Evolutionary conservation across 1,140 invertebrate genomes (phyloP), one percentile per base, ranked within the genome.

Genomic region (Drosophila kikkawai): DNA sequence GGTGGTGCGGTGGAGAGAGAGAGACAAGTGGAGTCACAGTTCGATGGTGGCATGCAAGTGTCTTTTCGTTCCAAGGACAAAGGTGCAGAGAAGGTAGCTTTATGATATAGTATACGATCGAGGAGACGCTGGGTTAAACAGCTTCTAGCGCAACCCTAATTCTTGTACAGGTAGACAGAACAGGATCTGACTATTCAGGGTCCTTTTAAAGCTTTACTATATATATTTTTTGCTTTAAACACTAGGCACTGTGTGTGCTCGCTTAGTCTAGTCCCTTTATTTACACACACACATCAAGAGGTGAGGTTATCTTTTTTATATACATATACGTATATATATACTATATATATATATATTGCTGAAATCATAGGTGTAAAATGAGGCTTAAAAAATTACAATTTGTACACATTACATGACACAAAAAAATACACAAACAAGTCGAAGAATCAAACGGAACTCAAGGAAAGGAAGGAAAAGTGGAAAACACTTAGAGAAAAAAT

Each of bases 361-460:
- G 74, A 22, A 84, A 78, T 60, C 19, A 86, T 67, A 78, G n/a
- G 48, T 32, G 65, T 44, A 13, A 77, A 82, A 60, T 63, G 17
- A 82, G 50, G 41, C 47, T 67, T 53, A 45, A 63, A 36, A 56
- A 75, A 36, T 45, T 57, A 78, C 63, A 84, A 77, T 61, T 78
- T 68, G 41, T 69, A 84, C 68, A 77, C 58, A 75, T 67, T 60
- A 79, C 59, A 73, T 53, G 65, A 64, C 76, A 82, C 76, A 82
- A 50, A 73, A 79, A 77, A 48, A 68, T 76, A 83, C 55, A 88
- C 68, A 83, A 66, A 80, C 61, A 80, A 78, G 67, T 80, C 8
- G 42, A 48, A 65, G 63, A 78, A 71, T 48, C 44, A 67, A 75
- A 82, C 26, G 19, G 50, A 75, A 84, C 37, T 57, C 51, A 79